Evolutionary conservation across 1,140 invertebrate species (phyloP).

Genomic region (Acromyrmex heyeri): DNA sequence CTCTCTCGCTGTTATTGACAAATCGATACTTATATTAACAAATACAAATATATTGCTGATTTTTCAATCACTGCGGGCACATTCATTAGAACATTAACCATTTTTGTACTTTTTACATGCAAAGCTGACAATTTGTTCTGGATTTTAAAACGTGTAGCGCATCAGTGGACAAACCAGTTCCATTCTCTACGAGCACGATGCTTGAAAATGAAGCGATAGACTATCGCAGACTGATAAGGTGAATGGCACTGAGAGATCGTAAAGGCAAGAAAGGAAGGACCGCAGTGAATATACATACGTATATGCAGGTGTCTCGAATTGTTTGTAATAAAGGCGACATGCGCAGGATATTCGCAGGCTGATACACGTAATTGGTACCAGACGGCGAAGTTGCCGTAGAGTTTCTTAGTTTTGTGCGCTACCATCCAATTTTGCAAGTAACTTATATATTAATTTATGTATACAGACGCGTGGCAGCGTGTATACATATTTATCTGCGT

Average conservation of each 20-base stretch:
- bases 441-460: constrained; percentile 54
- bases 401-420: constrained; percentile 44
- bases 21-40: too few relatives aligned
- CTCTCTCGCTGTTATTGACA: too few relatives aligned
- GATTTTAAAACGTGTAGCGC: neutral
- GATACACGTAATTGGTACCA: constrained; percentile 57
- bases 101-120: neutral
- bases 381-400: constrained; percentile 44
- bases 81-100: too few relatives aligned
- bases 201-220: constrained; percentile 18
- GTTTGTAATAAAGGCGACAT: constrained; percentile 51
- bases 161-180: neutral
- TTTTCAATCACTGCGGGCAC: too few relatives aligned
- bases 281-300: neutral
- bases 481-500: neutral
- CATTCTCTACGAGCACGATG: neutral
- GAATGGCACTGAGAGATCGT: neutral
- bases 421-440: constrained; percentile 32
- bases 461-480: neutral
- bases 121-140: neutral
- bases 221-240: constrained; percentile 40
- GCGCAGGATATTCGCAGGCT: constrained; percentile 46
- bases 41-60: too few relatives aligned
- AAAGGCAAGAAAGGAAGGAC: neutral
- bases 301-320: constrained; percentile 48